Conservation (phyloP, 2,888 invertebrate species). For the Uloborus plumipes region DNA sequence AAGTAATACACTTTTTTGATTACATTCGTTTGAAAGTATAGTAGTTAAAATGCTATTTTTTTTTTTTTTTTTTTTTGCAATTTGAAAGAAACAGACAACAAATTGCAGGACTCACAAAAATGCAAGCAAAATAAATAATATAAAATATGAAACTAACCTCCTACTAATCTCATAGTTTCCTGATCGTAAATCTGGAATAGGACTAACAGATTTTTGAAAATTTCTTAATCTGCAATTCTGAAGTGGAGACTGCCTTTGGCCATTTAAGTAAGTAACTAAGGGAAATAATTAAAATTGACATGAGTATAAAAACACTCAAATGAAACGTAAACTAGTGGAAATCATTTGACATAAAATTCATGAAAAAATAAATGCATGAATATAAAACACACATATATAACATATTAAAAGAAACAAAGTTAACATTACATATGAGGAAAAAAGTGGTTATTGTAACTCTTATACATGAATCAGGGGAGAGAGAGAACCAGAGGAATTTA, state of each 20-base stretch:
- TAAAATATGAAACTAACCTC: conserved; percentile 22
- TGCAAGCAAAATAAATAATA: not conserved
- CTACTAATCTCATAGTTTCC: conserved; percentile 60
- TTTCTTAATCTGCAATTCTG: conserved; percentile 67
- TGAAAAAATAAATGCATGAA: not conserved
- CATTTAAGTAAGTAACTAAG: conserved; percentile 54
- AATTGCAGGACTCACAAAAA: too few species aligned
- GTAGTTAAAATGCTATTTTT: too few species aligned
- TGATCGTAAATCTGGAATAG: conserved; percentile 87
- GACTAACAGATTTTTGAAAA: conserved; percentile 85
- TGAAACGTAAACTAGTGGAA: not conserved
- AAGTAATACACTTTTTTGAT: too few species aligned
- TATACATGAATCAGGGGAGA: too few species aligned
- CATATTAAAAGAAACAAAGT: not conserved
- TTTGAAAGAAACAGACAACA: too few species aligned
- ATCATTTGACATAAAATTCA: not conserved
- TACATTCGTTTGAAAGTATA: too few species aligned
- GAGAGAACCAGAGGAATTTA: too few species aligned
- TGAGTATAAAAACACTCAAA: not conserved
- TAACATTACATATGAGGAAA: not conserved
- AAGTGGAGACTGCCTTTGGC: conserved; percentile 66
- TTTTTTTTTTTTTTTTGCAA: too few species aligned
- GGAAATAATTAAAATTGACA: not conserved
- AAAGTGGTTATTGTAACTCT: too few species aligned
- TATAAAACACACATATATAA: not conserved